Percentiles rank a stretch among this genome's conserved stretches.
Conservation (phyloP, 2,888 invertebrate species). For the Scaptomyza flava region DNA sequence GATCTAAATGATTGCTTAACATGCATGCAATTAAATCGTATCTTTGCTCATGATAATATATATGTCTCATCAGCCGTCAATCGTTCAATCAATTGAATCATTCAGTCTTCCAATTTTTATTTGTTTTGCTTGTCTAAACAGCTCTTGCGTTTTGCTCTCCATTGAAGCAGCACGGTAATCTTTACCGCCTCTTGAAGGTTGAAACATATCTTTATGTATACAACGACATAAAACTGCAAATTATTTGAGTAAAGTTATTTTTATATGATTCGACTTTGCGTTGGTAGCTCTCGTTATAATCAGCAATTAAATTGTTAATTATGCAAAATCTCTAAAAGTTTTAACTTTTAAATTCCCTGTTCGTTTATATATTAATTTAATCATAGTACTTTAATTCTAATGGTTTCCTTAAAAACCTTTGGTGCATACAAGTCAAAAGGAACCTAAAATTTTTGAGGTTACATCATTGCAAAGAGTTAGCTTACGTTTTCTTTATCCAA, state of each 20-base stretch:
- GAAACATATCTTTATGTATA: conserved; percentile 5
- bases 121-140: conserved; percentile 12
- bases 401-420: no score
- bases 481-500: background rate
- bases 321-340: background rate
- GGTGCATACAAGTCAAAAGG: background rate
- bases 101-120: conserved; percentile 18
- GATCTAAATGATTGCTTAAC: conserved; percentile 24
- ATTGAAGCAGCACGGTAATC: conserved; percentile 69
- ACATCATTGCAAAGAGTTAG: background rate
- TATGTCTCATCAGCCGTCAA: conserved; percentile 56
- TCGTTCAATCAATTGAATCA: conserved; percentile 49
- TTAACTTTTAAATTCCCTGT: background rate
- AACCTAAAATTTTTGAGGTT: no score
- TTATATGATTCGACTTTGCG: conserved; percentile 2
- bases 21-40: conserved; percentile 24
- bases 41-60: conserved; percentile 20
- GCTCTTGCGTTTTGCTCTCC: conserved; percentile 48
- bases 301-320: conserved; percentile 5
- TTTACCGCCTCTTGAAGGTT: conserved; percentile 76
- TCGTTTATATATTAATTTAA: no score
- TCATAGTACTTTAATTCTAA: no score
- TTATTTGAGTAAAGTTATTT: conserved; percentile 55
- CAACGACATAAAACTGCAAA: conserved; percentile 22
- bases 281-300: background rate